Evolutionary conservation across 2,797 vertebrate genomes (phyloP).

Genomic region (Siniperca undulata): DNA sequence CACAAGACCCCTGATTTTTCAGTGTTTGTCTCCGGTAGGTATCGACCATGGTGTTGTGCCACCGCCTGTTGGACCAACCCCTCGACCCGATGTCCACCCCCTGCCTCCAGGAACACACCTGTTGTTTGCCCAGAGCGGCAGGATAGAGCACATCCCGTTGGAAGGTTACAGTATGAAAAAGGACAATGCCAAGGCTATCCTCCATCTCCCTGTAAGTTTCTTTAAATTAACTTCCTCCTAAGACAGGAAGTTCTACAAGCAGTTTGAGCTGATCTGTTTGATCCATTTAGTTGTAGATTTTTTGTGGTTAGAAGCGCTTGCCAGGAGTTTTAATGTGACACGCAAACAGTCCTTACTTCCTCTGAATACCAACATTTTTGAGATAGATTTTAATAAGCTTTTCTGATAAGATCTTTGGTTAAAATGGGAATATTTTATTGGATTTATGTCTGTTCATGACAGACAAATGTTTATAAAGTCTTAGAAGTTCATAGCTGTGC

Average conservation of each 20-base stretch:
- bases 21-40: conserved; percentile 77
- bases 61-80: conserved; percentile 83
- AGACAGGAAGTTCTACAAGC: not conserved
- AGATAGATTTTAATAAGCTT: not conserved
- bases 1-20: not conserved
- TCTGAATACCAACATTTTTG: not conserved
- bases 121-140: conserved; percentile 92
- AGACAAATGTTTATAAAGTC: not conserved
- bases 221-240: not conserved
- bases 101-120: conserved; percentile 90
- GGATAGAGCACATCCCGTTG: conserved; percentile 90
- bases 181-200: conserved; percentile 85
- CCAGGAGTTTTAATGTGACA: not conserved
- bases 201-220: conserved; percentile 90
- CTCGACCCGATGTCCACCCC: conserved; percentile 87
- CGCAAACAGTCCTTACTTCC: not conserved
- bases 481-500: not conserved
- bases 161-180: conserved; percentile 90
- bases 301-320: not conserved
- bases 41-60: conserved; percentile 76
- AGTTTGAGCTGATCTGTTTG: not conserved
- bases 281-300: not conserved
- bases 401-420: not conserved
- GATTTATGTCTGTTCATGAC: not conserved
- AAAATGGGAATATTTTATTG: not conserved